Evolutionary conservation across 2,888 invertebrate genomes (phyloP), one percentile per base, ranked within the genome.

Genomic region (Gryllus longicercus): DNA sequence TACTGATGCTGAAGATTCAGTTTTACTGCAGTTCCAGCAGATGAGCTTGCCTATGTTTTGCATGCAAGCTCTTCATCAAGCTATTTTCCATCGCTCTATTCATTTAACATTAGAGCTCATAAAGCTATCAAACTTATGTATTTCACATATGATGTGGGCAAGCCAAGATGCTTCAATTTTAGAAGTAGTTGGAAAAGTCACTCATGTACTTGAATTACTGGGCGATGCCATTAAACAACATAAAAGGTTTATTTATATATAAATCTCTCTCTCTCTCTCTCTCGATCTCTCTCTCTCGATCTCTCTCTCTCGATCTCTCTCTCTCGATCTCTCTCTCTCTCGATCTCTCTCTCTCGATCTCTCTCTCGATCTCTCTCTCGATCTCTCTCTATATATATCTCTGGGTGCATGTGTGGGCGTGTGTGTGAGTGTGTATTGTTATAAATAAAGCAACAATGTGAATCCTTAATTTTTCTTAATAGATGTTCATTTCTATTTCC

Each of bases 141-240:
- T 93, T 0, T 88, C 86, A 84, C 89, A 89, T 25, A 85, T 86
- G 74, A 89, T 92, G 82, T 93, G 92, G 92, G 86, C 87, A 74
- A 88, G 88, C 79, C 86, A 85, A 74, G 87, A 87, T 77, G 88
- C 88, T 84, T 87, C 87, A 2, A 86, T 88, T 79, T 85, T 88
- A 81, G 88, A 89, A 78, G 18, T 77, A n/a, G 50, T n/a, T 18
- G n/a, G n/a, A 38, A 49, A 50, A 38, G 75, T 23, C 14, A 8
- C 21, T 21, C 14, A 14, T n/a, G 14, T 75, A 14, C 75, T 75
- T 14, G n/a, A 75, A 14, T 21, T 25, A 23, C 14, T 25, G 14
- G 75, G 23, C 21, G 75, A 75, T 75, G 23, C 75, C 18, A 74
- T 80, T 21, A 21, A 77, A 80, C 50, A 23, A 78, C 23, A 25